Evolutionary conservation across 2,797 vertebrate genomes (phyloP), one percentile per base, ranked within the genome.

Genomic region (Pseudotriccus pelzelni): DNA sequence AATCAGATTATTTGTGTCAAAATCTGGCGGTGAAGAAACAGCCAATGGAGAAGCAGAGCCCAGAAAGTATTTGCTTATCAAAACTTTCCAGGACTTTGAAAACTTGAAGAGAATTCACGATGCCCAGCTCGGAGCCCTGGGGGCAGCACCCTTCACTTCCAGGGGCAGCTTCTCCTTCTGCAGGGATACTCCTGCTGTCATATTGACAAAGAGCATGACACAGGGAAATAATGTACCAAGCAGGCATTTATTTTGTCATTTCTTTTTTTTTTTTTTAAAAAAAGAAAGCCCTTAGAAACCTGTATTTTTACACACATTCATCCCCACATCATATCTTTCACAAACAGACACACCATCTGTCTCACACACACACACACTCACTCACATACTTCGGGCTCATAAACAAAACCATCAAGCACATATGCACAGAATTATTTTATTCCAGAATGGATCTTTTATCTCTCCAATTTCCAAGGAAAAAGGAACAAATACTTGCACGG

Each of bases 1-100:
- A 98, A 98, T 98, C 98, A 98, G 98, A 98, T 98, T 98, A 98
- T 97, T 98, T 97, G 97, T 98, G 98, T 98, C 98, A 98, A 98
- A 98, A 98, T 98, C 98, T 98, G 98, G 97, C 93, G 97, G 98
- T 75, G 97, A 96, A 91, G 93, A 73, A 72, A 55, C 94, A 97
- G 89, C 98, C 98, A 98, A 98, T 98, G 87, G 94, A 90, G 94
- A 90, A 89, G 82, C 95, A 23, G 84, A 67, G 76, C 85, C 56
- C 32, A 37, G 86, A 90, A 95, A 92, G 75, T 91, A 98, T 98
- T 98, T 98, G 98, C 98, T 98, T 98, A 98, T 98, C 98, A 98
- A 97, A 98, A 97, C 97, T 96, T 92, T 59, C 96, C 98, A 97
- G 98, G 96, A 92, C 96, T 93, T 95, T 87, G 50, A 89, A 94